Base-by-base conservation (phyloP, 2,113 vertebrate genomes). In the Syngnathus floridae region DNA sequence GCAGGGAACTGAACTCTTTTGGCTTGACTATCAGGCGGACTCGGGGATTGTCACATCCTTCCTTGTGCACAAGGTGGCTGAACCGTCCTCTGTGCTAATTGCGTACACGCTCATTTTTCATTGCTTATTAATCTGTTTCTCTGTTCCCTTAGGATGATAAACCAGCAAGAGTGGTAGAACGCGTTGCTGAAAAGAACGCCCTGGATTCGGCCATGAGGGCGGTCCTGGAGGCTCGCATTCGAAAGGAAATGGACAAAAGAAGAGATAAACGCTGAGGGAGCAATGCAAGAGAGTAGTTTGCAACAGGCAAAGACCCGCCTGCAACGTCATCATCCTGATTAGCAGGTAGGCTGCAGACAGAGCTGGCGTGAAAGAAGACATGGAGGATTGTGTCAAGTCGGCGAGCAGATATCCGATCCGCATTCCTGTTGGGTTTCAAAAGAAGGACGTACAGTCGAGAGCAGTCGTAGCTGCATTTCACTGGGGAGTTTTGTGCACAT, bases 21-120 rank as follows among this genome's bases (percentile, higher is more conserved):
- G 94, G 90, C 90, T 97, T 16, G 95, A 97, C 61, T 97, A 94
- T 62, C 93, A 94, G 79, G 92, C 91, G 0, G 94, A 95, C 76
- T 91, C 87, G 19, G 94, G 94, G 9, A 71, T 81, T 38, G 66
- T 95, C 68, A 95, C 94, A 0, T 92, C 94, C 0, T 87, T 95
- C 67, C 89, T 96, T 21, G 94, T 97, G 6, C 89, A 93, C 85
- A 94, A 95, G 93, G 95, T 96, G 35, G 66, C 72, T 51, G 19
- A 38, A 26, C 8, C 64, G 60, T 72, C 3, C 41, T 7, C 0
- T 22, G 37, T 35, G 7, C 57, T 21, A 31, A n/a, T 4, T 14
- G 10, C 59, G 1, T 7, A 64, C 60, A 70, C 2, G 2, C 56
- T 3, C 16, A 16, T 40, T 71, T 62, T 35, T 63, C 7, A 72